phyloP scores from a whole-genome alignment of 2,797 vertebrate genomes.

The Chrysolophus pictus region DNA sequence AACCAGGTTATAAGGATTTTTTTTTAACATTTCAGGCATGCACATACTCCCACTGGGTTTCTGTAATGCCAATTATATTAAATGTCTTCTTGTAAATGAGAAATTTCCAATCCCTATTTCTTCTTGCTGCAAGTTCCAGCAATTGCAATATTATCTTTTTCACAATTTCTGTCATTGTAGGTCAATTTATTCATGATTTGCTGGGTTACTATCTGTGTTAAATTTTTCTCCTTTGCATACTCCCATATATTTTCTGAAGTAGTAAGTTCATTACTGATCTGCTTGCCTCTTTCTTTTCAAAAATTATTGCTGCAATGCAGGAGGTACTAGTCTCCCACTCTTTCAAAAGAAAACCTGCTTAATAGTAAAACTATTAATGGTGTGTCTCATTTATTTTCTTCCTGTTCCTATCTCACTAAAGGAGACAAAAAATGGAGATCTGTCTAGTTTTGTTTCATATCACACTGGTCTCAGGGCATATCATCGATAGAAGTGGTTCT shows the following conservation, averaged over 20 bases:
- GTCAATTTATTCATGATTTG: conserved; percentile 21
- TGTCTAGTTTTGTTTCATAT: not conserved
- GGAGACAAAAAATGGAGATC: not conserved
- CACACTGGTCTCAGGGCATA: not conserved
- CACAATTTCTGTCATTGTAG: not conserved
- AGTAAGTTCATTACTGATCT: not conserved
- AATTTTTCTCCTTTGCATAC: not conserved
- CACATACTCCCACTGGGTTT: conserved; percentile 14
- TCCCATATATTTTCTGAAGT: not conserved
- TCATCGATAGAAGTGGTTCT: not conserved
- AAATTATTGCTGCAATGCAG: not conserved
- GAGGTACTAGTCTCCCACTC: not conserved
- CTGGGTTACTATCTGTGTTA: not conserved
- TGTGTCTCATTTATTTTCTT: not conserved
- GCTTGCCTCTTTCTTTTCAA: not conserved
- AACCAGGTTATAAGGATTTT: not conserved
- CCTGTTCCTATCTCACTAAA: not conserved
- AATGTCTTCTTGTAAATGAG: conserved; percentile 22
- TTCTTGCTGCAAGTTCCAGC: not conserved
- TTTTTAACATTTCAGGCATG: conserved; percentile 9
- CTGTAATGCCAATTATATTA: conserved; percentile 22
- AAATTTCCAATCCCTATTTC: not conserved
- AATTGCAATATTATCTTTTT: not conserved
- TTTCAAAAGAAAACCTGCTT: not conserved
- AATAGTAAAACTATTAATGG: not conserved